phyloP scores from a whole-genome alignment of 1,140 invertebrate genomes.

The Scaptomyza montana region DNA sequence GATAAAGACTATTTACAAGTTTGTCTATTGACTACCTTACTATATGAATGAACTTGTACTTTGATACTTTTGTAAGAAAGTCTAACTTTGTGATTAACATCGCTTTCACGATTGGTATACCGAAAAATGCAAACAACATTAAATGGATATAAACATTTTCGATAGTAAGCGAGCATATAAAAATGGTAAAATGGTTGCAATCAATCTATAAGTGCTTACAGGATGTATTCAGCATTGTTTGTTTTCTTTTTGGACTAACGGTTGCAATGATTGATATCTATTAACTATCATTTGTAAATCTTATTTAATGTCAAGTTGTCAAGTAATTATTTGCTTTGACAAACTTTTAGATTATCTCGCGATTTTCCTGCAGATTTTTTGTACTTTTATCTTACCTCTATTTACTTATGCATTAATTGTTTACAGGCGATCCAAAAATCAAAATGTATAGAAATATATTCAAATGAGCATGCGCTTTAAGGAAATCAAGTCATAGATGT shows the following conservation, averaged over 20 bases:
- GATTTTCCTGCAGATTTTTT: neutral
- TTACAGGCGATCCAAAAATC: no score
- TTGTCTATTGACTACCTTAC: neutral
- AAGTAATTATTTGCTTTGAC: neutral
- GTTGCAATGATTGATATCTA: neutral
- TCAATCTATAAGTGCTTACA: no score
- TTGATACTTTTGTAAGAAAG: neutral
- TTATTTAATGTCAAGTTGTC: conserved; percentile 16
- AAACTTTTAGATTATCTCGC: neutral
- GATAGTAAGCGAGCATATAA: no score
- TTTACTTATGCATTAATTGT: neutral
- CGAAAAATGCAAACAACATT: no score
- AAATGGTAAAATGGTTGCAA: no score
- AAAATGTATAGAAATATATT: no score
- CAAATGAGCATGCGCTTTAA: no score
- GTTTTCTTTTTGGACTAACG: neutral
- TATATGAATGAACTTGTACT: neutral
- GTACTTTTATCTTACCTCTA: neutral
- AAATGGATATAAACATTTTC: no score
- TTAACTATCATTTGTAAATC: neutral
- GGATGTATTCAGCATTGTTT: no score
- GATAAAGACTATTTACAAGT: neutral
- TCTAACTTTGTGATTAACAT: no score
- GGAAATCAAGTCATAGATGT: neutral
- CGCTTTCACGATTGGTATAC: no score